Evolutionary conservation across 2,797 vertebrate genomes (phyloP), one percentile per base, ranked within the genome.

Genomic region (Myiotriccus ornatus): DNA sequence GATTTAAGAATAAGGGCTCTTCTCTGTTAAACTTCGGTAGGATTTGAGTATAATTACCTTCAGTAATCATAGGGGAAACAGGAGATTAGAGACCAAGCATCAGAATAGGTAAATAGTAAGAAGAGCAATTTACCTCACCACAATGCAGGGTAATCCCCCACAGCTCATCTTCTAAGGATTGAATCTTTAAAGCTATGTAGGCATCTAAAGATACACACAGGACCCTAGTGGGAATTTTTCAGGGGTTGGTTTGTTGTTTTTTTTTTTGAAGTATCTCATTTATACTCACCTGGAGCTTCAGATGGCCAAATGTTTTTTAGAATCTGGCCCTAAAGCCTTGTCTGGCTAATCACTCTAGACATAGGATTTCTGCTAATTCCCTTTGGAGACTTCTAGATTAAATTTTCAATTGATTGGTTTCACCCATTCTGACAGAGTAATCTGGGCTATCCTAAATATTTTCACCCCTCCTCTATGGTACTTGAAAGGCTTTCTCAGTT

Each of bases 11-110:
- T 12, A 82, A 79, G 39, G 80, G 25, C 56, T 82, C 67, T 87
- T 60, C 52, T 76, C 57, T 73, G 59, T 60, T 70, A 84, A 80
- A 84, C 9, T 77, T 80, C 60, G n/a, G 55, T 81, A 78, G 67
- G 68, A 91, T 89, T 93, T 82, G 44, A 86, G 83, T 53, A 52
- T 43, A 86, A 94, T 93, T 90, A 86, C 35, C 44, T 56, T 82
- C 34, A 39, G 37, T 46, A 84, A 91, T 73, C 93, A 86, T 19
- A 82, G 43, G 43, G 30, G 57, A 91, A 95, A 81, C 27, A 70
- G 44, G 78, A 88, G 77, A 94, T 91, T 68, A 94, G 63, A 81
- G 52, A 77, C 52, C 24, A 59, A 86, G 73, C 86, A 76, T 69
- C 57, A 81, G 74, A 65, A 79, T 2, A 73, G 79, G 21, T 59